phyloP scores from a whole-genome alignment of 2,888 invertebrate genomes.

The Drosophila anomelani region DNA sequence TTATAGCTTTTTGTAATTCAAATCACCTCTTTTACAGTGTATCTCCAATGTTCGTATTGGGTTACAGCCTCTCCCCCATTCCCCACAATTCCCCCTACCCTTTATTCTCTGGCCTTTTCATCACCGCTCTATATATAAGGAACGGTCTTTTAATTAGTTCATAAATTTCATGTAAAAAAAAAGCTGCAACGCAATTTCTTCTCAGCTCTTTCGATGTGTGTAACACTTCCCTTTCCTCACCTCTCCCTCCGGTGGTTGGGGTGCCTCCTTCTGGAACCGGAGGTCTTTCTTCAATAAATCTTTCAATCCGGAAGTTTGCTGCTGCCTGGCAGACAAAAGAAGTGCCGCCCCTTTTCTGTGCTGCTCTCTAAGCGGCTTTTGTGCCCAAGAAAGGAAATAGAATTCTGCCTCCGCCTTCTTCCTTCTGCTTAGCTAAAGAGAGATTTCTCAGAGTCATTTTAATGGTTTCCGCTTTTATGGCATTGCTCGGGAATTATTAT shows the following conservation, averaged over 20 bases:
- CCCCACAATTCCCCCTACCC: not conserved
- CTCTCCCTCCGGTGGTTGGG: too few relatives aligned
- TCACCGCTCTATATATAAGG: slow-evolving; percentile 31
- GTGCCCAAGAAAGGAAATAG: slow-evolving; percentile 76
- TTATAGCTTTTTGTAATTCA: not conserved
- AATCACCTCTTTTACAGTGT: not conserved
- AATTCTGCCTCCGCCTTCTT: slow-evolving; percentile 50
- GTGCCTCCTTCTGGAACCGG: slow-evolving; percentile 13
- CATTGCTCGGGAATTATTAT: slow-evolving; percentile 48
- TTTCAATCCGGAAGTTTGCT: slow-evolving; percentile 71
- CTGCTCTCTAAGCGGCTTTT: slow-evolving; percentile 67
- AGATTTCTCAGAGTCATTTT: slow-evolving; percentile 65
- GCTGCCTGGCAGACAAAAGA: slow-evolving; percentile 51
- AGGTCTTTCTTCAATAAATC: slow-evolving; percentile 39
- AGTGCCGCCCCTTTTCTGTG: slow-evolving; percentile 24
- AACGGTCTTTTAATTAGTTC: slow-evolving; percentile 60
- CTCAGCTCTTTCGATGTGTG: slow-evolving; percentile 2
- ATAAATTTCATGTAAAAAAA: slow-evolving; percentile 41
- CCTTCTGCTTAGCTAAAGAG: slow-evolving; percentile 18
- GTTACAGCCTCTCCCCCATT: slow-evolving; percentile 51
- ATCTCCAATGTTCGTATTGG: slow-evolving; percentile 55
- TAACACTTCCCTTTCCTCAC: slow-evolving; percentile 14
- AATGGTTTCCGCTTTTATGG: slow-evolving; percentile 77
- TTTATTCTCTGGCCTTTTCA: slow-evolving; percentile 10
- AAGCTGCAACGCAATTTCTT: slow-evolving; percentile 41